Percentiles rank a stretch among this genome's conserved stretches.
Conservation (phyloP, 2,797 vertebrate species). For the Brotula barbata region DNA sequence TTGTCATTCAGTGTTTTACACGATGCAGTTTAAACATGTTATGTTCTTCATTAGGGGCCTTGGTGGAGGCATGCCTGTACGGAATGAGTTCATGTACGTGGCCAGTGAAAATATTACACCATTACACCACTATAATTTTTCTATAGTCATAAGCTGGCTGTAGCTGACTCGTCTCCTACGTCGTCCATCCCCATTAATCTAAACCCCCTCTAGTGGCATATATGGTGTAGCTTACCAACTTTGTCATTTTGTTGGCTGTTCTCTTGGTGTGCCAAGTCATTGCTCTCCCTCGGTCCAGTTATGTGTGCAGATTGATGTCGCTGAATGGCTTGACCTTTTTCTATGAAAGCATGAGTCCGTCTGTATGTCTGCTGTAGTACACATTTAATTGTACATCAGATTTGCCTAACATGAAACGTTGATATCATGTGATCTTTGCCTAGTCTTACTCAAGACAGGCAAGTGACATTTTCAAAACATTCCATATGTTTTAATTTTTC, state of each 20-base stretch:
- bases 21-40: conserved; percentile 57
- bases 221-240: conserved; percentile 13
- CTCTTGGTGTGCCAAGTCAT: neutral
- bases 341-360: conserved; percentile 26
- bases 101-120: conserved; percentile 32
- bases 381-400: neutral
- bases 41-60: conserved; percentile 89
- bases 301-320: neutral
- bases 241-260: conserved; percentile 27
- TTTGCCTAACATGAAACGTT: conserved; percentile 18
- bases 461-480: no score
- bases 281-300: conserved; percentile 4
- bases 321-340: conserved; percentile 48
- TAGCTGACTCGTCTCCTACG: conserved; percentile 20
- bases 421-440: conserved; percentile 12
- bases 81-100: conserved; percentile 92
- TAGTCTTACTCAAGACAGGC: conserved; percentile 19
- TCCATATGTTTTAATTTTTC: no score
- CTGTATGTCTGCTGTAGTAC: neutral
- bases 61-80: conserved; percentile 84
- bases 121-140: no score
- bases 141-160: conserved; percentile 37
- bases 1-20: conserved; percentile 16
- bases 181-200: conserved; percentile 43
- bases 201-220: conserved; percentile 10